phyloP scores from a whole-genome alignment of 1,140 invertebrate genomes.

The Polyergus mexicanus region DNA sequence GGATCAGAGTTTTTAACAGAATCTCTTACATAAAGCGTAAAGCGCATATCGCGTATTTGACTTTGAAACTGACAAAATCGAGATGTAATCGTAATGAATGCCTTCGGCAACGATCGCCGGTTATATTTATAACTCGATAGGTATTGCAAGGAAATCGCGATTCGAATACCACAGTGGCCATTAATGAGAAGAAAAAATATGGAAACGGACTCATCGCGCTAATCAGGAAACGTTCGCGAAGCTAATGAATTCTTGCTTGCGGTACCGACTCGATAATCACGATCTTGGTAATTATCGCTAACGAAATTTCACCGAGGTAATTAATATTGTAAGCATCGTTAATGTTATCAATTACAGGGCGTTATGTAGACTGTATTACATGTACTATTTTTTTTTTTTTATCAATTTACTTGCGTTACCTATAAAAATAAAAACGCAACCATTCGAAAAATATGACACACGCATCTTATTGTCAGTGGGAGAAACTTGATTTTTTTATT shows the following conservation, averaged over 20 bases:
- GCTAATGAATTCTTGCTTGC: conserved; percentile 48
- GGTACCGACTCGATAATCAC: conserved; percentile 29
- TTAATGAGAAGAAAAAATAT: conserved; percentile 38
- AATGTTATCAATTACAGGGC: conserved; percentile 29
- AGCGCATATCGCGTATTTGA: neutral
- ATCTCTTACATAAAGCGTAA: neutral
- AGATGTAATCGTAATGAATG: neutral
- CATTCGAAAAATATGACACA: neutral
- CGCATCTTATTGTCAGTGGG: neutral
- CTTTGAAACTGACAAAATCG: neutral
- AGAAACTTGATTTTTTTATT: neutral
- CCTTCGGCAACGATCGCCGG: neutral
- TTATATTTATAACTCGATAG: neutral
- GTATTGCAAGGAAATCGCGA: conserved; percentile 21
- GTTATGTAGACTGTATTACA: neutral
- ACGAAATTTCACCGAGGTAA: conserved; percentile 25
- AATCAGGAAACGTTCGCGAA: conserved; percentile 27
- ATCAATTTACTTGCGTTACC: neutral
- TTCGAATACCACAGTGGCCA: conserved; percentile 11
- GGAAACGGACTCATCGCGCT: conserved; percentile 14
- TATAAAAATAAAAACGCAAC: neutral
- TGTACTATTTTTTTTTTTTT: neutral
- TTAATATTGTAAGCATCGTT: conserved; percentile 43
- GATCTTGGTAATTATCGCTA: conserved; percentile 40
- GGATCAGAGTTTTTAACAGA: neutral